Base-by-base conservation (phyloP, 2,797 vertebrate genomes). In the Chanos chanos region DNA sequence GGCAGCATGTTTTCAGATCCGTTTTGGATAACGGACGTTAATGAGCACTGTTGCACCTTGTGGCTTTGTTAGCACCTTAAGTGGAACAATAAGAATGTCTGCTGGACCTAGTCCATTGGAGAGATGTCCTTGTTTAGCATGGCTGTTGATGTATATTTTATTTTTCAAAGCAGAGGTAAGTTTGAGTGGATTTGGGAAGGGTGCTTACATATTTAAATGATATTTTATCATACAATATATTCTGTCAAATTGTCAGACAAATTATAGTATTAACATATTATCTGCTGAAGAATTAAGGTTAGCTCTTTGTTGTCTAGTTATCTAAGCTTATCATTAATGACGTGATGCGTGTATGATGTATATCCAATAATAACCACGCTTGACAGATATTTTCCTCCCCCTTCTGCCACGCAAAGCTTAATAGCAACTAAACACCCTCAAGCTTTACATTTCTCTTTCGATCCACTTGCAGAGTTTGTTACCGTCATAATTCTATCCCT, bases 131-230 rank as follows among this genome's bases (percentile, higher is more conserved):
- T 8, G 19, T 61, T 8, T 28, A 49, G 61, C 65, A 63, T 53
- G 54, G 16, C 15, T 73, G 61, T 45, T 9, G 7, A 24, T 27
- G 41, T 44, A 25, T 5, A 8, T 70, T 75, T 77, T 34, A 60
- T 76, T 70, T 72, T 44, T 24, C 68, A 66, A 48, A 84, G 80
- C 79, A 67, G 67, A 69, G 83, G 85, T 89, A 66, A 73, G 85
- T 65, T n/a, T n/a, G n/a, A n/a, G n/a, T n/a, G n/a, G n/a, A n/a
- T n/a, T n/a, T n/a, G n/a, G 33, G n/a, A n/a, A 8, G 10, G 7
- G 1, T 9, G 2, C 5, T 16, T 39, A 22, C 6, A 3, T 13
- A 40, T 16, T 30, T 37, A 39, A 18, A 33, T 12, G 2, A 1
- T 9, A 24, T 41, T 1, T 41, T 4, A 25, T n/a, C n/a, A n/a